Evolutionary conservation across 2,113 vertebrate species (phyloP), one percentile per base, ranked within the genome.

Genomic region (Peucedramus taeniatus): DNA sequence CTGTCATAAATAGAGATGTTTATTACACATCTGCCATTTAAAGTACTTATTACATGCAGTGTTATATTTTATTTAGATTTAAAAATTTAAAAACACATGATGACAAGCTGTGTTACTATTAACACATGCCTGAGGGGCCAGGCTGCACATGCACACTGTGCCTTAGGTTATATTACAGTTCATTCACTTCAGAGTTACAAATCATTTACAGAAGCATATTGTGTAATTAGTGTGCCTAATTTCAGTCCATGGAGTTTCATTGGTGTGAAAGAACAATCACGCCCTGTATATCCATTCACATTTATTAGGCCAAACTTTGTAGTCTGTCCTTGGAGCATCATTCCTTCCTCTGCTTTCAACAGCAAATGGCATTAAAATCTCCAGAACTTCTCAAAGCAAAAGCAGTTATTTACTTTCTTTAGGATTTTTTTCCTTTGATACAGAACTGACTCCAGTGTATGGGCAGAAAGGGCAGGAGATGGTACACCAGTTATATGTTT

Each of bases 1-100:
- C 92, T 96, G 81, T 96, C 93, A 94, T 96, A 96, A 95, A 95
- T 90, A 89, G 89, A 95, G 70, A 96, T 97, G 94, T 96, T 96
- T 96, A 93, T 95, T 96, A 80, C 81, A 94, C 93, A 92, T 94
- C 94, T 94, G 93, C 93, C 59, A 87, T 91, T 94, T 96, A 94
- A 94, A 76, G 50, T 93, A 87, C 6, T 0, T 85, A 89, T 85
- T 89, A 85, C 91, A 87, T 40, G 56, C 81, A 87, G 45, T 47
- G 87, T 82, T 93, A 75, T 91, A 80, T 87, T 95, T 93, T 96
- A 96, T 92, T 95, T 95, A 84, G 72, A 93, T 87, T 89, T 92
- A 84, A 96, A 96, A 93, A 72, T 93, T 87, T 82, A 45, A 95
- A 95, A 95, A 75, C 77, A 76, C 72, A 90, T 4, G 26, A 92